Evolutionary conservation across 1,140 invertebrate genomes (phyloP).

Genomic region (Drosophila rufa): DNA sequence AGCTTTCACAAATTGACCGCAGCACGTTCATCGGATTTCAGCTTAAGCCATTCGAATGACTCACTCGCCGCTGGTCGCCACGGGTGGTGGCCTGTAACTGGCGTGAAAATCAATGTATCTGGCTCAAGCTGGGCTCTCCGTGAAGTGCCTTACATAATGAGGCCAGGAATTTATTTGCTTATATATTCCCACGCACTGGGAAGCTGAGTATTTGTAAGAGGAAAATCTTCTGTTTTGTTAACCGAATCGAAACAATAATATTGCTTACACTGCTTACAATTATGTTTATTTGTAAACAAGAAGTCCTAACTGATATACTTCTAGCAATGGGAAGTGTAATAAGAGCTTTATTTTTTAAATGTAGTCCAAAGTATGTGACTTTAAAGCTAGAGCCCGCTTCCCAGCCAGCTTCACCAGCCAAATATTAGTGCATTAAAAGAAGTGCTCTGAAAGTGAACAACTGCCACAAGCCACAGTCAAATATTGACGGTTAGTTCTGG

Average conservation of each 20-base stretch:
- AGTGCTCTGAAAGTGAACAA: constrained; percentile 54
- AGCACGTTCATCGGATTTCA: constrained; percentile 70
- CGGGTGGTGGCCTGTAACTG: constrained; percentile 25
- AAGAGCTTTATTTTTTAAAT: background rate
- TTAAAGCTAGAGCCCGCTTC: background rate
- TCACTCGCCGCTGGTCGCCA: constrained; percentile 44
- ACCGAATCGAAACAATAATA: background rate
- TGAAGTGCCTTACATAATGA: constrained; percentile 16
- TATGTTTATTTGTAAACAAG: background rate
- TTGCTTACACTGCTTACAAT: background rate
- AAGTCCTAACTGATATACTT: background rate
- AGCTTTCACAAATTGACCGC: constrained; percentile 37
- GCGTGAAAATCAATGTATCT: constrained; percentile 53
- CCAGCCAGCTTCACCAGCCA: constrained; percentile 2
- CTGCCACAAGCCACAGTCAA: constrained; percentile 45
- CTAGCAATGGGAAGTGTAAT: background rate
- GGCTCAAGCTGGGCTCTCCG: constrained; percentile 16
- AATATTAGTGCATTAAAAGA: constrained; percentile 75
- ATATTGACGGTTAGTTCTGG: constrained; percentile 75
- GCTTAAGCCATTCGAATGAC: constrained; percentile 45
- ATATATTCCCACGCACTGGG: constrained; percentile 25
- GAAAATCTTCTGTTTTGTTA: background rate
- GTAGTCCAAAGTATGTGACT: background rate
- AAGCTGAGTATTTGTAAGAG: background rate
- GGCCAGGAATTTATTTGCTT: constrained; percentile 12